Base-by-base conservation (phyloP, 2,888 invertebrate species). In the Koerneria pararmatus region DNA sequence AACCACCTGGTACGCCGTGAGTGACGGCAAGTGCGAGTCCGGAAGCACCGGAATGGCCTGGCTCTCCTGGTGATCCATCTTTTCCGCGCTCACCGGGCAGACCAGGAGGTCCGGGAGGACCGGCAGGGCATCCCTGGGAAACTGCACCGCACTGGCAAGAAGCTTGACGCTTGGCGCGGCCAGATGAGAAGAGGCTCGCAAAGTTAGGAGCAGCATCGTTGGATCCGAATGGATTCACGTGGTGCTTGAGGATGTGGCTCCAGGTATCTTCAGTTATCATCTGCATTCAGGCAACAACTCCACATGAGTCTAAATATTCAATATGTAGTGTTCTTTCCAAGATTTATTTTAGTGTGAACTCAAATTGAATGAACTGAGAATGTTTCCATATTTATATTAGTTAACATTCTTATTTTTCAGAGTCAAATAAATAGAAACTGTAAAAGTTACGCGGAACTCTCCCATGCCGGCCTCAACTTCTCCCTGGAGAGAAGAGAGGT, bases 11-110 rank as follows among this genome's bases (percentile, higher is more conserved):
- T 29, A 35, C 63, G 63, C 53, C 62, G 53, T 31, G 51, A 46
- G 67, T 59, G 56, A 53, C 62, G 31, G 56, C 61, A n/a, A 67
- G 62, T 24, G 62, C 67, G 62, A 62, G 53, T 51, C 67, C 67
- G 56, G 59, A 53, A 37, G 62, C 62, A 32, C 67, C 67, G 27
- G 37, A 46, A 29, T 51, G 34, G 8, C 67, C 67, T 22, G 27
- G 41, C 46, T 54, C 37, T 3, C 67, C 67, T 27, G 63, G 63
- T 37, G 35, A 35, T 32, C 67, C 67, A 46, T 64, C 64, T 3
- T 56, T 34, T 65, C 64, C 67, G 15, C 57, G 57, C 58, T 67
- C 56, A 54, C 69, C 69, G 27, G 66, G 49, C 32, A 6, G 37
- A 32, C 64, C 64, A 24, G 64, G 64, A 41, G 64, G 64, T 46